Evolutionary conservation across 2,888 invertebrate species (phyloP).

Genomic region (Leptarthrus brevirostris): DNA sequence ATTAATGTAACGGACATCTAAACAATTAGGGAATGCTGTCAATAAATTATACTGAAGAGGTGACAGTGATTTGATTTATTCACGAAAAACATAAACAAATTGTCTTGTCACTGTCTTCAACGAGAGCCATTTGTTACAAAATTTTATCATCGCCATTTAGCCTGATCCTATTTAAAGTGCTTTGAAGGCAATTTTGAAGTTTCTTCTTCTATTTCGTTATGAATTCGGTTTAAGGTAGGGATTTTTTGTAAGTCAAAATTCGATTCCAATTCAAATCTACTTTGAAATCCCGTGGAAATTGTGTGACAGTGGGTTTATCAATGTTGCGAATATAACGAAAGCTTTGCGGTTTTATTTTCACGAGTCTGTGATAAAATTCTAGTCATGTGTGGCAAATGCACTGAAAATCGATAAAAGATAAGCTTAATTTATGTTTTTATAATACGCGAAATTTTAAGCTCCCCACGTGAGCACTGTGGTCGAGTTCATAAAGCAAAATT

Average conservation of each 20-base stretch:
- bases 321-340: slow-evolving; percentile 12
- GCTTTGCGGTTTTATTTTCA: slow-evolving; percentile 14
- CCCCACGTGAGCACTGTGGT: neutral
- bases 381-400: slow-evolving; percentile 18
- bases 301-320: slow-evolving; percentile 9
- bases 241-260: neutral
- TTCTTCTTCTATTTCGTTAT: slow-evolving; percentile 5
- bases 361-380: slow-evolving; percentile 22
- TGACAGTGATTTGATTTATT: slow-evolving; percentile 35
- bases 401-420: slow-evolving; percentile 19
- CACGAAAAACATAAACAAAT: neutral
- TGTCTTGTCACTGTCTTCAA: neutral
- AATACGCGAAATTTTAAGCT: slow-evolving; percentile 15
- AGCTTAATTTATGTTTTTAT: slow-evolving; percentile 34
- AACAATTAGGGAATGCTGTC: slow-evolving; percentile 33
- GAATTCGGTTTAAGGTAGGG: slow-evolving; percentile 7
- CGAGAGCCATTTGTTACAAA: neutral
- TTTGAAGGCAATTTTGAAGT: neutral
- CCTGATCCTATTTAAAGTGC: neutral
- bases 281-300: neutral
- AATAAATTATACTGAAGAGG: slow-evolving; percentile 27
- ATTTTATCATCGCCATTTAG: neutral
- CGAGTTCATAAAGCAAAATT: slow-evolving; percentile 14
- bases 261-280: no score
- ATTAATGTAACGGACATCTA: slow-evolving; percentile 17